Percentiles rank a stretch among this genome's conserved stretches.
Conservation (phyloP, 2,113 vertebrate species). For the Oncorhynchus masou region DNA sequence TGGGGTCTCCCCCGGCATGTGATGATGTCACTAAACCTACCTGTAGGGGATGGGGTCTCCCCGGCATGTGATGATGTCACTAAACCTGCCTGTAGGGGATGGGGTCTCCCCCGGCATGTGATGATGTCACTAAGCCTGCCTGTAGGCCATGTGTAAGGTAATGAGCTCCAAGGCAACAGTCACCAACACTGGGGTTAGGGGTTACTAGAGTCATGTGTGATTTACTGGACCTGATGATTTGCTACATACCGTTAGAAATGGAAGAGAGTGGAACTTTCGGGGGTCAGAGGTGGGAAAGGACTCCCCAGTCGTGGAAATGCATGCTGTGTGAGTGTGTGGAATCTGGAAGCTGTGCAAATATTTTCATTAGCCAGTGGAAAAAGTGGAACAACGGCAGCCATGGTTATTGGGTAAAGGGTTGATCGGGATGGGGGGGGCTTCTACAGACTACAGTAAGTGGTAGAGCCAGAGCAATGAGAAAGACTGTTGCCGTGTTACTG, state of each 20-base stretch:
- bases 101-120: neutral
- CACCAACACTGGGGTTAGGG: neutral
- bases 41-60: too few species aligned
- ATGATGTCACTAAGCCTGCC: slow-evolving; percentile 18
- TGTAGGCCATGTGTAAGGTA: slow-evolving; percentile 28
- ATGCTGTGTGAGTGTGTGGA: neutral
- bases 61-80: neutral
- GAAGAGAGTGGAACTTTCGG: slow-evolving; percentile 19
- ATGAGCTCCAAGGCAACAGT: neutral
- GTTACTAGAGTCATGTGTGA: too few species aligned
- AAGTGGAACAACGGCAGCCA: slow-evolving; percentile 24
- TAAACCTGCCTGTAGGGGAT: neutral
- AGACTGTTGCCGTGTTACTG: too few species aligned
- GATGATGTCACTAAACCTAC: too few species aligned
- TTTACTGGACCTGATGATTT: neutral
- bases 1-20: too few species aligned
- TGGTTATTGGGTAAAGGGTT: slow-evolving; percentile 36
- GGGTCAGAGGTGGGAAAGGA: slow-evolving; percentile 37
- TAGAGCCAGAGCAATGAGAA: too few species aligned
- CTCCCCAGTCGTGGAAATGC: slow-evolving; percentile 10
- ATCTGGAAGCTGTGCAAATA: slow-evolving; percentile 37
- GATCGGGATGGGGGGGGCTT: neutral
- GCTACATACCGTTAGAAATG: neutral
- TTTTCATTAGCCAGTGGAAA: slow-evolving; percentile 56
- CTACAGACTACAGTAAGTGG: too few species aligned